phyloP scores from a whole-genome alignment of 2,888 invertebrate species.

The Dryocosmus kuriphilus region DNA sequence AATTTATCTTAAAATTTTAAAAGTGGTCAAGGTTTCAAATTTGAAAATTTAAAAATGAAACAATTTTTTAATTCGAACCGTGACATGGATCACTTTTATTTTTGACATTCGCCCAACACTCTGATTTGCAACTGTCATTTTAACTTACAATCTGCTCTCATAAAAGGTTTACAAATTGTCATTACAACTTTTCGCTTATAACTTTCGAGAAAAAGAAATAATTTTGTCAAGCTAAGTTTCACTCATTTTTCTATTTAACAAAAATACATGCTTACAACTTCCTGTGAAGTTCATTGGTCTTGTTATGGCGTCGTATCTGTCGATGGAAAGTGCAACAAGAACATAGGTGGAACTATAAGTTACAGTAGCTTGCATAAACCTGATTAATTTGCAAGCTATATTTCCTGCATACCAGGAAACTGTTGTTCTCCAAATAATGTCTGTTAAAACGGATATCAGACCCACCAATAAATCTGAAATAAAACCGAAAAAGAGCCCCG shows the following conservation, averaged over 20 bases:
- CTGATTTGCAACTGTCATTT: too few relatives aligned
- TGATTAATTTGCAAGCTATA: conserved; percentile 91
- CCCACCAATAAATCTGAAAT: conserved; percentile 92
- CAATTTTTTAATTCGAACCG: too few relatives aligned
- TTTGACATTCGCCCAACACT: too few relatives aligned
- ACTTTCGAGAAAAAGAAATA: neutral
- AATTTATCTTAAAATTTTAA: too few relatives aligned
- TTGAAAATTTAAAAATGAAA: too few relatives aligned
- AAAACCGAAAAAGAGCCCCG: conserved; percentile 47
- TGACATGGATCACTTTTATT: too few relatives aligned
- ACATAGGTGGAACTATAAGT: conserved; percentile 96
- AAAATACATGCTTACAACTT: conserved; percentile 87
- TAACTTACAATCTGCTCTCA: too few relatives aligned
- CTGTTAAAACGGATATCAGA: conserved; percentile 91
- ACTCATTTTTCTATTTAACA: neutral
- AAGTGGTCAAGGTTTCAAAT: too few relatives aligned
- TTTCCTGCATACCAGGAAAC: conserved; percentile 94
- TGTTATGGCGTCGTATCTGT: conserved; percentile 95
- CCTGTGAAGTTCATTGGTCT: conserved; percentile 97
- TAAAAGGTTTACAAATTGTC: too few relatives aligned
- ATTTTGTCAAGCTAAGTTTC: neutral
- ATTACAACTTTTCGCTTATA: neutral
- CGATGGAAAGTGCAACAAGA: conserved; percentile 93
- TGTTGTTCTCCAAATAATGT: conserved; percentile 93
- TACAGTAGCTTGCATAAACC: conserved; percentile 90